These are phyloP conservation scores for Polylopha cassiicola DNA, from an alignment of 2,888 invertebrate genomes.

Conservation along the genomic window DNA sequence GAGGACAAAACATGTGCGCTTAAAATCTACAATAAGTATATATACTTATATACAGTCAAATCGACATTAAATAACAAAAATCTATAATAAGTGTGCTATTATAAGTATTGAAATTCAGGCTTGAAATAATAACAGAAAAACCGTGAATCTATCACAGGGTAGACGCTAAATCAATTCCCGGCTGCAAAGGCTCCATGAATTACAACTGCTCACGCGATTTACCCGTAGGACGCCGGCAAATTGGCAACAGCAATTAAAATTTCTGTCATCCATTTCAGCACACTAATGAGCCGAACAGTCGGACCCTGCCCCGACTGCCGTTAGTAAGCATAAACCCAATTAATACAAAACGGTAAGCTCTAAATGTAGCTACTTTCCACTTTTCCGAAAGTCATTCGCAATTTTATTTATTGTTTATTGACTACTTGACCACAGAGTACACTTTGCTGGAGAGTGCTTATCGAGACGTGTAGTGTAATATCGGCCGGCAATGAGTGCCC, in stretches of 20 bases:
- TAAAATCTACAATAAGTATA: too few relatives aligned
- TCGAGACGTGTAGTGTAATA: not conserved
- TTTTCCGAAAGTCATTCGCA: constrained; percentile 29
- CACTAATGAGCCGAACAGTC: constrained; percentile 51
- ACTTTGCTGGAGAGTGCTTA: constrained; percentile 8
- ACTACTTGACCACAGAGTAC: constrained; percentile 25
- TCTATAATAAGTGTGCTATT: too few relatives aligned
- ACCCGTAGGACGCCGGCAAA: constrained; percentile 1
- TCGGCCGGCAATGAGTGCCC: constrained; percentile 3
- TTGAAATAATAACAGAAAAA: too few relatives aligned
- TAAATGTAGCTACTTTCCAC: constrained; percentile 33
- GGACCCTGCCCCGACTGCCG: too few relatives aligned
- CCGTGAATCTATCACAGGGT: too few relatives aligned
- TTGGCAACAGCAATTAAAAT: constrained; percentile 46
- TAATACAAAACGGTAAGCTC: constrained; percentile 45
- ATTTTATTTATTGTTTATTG: constrained; percentile 41
- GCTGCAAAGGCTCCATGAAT: too few relatives aligned
- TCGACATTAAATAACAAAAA: too few relatives aligned
- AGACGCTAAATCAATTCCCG: too few relatives aligned
- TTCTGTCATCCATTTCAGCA: constrained; percentile 51
- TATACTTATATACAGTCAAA: too few relatives aligned
- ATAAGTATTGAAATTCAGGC: too few relatives aligned
- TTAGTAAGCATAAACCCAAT: constrained; percentile 54
- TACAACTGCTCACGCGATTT: constrained; percentile 5
- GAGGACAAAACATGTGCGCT: too few relatives aligned